phyloP scores from a whole-genome alignment of 1,140 invertebrate species.

The Drosophila tani region DNA sequence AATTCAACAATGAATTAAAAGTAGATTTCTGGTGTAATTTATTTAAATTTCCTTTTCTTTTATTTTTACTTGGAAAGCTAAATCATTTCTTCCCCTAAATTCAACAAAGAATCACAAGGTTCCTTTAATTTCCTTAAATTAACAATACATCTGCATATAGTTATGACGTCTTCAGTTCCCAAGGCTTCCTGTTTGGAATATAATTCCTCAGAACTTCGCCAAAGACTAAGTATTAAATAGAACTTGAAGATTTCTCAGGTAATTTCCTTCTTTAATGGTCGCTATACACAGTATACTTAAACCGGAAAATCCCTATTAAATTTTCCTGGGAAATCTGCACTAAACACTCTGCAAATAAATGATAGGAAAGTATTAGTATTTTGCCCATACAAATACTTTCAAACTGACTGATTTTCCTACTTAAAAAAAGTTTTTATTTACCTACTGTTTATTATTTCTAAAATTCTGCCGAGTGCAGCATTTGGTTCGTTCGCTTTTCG shows the following conservation, averaged over 20 bases:
- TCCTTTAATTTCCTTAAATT: background rate
- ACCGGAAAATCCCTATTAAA: background rate
- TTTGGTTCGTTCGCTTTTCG: constrained; percentile 8
- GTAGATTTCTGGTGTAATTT: too few species aligned
- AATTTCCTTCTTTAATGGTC: constrained; percentile 6
- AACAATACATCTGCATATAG: background rate
- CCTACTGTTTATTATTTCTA: background rate
- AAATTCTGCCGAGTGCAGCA: constrained; percentile 6
- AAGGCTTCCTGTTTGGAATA: constrained; percentile 1
- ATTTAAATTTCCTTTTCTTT: too few species aligned
- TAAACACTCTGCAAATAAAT: constrained; percentile 1
- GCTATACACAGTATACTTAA: background rate
- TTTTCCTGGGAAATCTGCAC: background rate
- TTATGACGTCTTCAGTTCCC: background rate
- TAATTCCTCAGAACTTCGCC: background rate
- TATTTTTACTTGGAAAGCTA: background rate
- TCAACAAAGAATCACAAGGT: background rate
- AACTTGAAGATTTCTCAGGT: constrained; percentile 12
- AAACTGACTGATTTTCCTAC: too few species aligned
- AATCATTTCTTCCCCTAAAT: too few species aligned
- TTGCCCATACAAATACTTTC: too few species aligned
- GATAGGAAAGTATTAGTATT: background rate
- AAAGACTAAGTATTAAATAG: background rate
- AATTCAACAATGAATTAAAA: too few species aligned
- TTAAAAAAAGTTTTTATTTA: background rate